Evolutionary conservation across 2,113 vertebrate genomes (phyloP).

Genomic region (Nipponia nippon): DNA sequence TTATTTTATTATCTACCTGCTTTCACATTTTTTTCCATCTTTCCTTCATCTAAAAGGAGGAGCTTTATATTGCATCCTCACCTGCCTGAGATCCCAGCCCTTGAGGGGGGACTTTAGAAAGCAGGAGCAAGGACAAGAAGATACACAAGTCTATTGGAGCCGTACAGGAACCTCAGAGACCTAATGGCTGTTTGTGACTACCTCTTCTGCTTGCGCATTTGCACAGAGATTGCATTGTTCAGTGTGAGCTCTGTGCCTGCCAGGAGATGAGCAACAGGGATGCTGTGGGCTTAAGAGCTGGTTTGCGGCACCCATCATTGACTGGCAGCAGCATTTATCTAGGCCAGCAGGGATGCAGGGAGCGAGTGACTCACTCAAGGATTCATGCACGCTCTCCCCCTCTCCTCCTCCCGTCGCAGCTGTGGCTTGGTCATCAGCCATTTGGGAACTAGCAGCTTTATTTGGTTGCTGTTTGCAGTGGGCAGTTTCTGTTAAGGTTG

Average conservation of each 20-base stretch:
- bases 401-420: not conserved
- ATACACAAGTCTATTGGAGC: not conserved
- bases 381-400: not conserved
- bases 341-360: slow-evolving; percentile 55
- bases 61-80: not conserved
- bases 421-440: slow-evolving; percentile 58
- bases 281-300: not conserved
- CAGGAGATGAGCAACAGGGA: slow-evolving; percentile 4
- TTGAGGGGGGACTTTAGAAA: not conserved
- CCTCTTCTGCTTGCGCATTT: not conserved
- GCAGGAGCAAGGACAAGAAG: not conserved
- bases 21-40: not conserved
- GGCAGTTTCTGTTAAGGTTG: slow-evolving; percentile 37
- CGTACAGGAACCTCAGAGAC: not conserved
- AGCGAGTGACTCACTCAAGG: slow-evolving; percentile 52
- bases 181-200: not conserved
- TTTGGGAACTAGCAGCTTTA: slow-evolving; percentile 50
- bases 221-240: not conserved
- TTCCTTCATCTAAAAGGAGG: not conserved
- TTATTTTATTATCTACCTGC: not conserved
- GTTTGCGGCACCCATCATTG: slow-evolving; percentile 11
- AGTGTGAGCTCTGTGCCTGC: not conserved
- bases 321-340: slow-evolving; percentile 46
- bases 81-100: not conserved
- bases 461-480: slow-evolving; percentile 52